Evolutionary conservation across 2,113 vertebrate genomes (phyloP).

Genomic region (Scophthalmus maximus): DNA sequence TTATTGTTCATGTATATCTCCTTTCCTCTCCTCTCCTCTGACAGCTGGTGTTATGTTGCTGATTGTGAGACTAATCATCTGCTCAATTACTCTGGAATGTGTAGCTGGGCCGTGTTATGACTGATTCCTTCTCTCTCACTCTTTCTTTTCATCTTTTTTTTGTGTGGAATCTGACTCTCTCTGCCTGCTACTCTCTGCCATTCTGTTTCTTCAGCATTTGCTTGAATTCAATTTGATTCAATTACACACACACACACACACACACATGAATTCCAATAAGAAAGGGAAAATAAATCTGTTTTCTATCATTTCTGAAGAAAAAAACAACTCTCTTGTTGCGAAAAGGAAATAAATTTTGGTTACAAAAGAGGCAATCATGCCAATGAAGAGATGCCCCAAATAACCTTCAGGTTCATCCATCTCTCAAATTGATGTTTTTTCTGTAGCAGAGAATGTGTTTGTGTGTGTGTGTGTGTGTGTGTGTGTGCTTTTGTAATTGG

Average conservation of each 20-base stretch:
- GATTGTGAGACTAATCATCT: constrained; percentile 86
- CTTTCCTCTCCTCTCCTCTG: constrained; percentile 48
- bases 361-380: constrained; percentile 66
- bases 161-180: constrained; percentile 11
- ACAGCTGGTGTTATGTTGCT: constrained; percentile 84
- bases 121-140: constrained; percentile 67
- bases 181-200: constrained; percentile 31
- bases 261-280: constrained; percentile 38
- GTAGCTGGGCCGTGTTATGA: constrained; percentile 81
- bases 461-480: constrained; percentile 11
- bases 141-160: constrained; percentile 49
- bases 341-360: constrained; percentile 28
- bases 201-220: not conserved
- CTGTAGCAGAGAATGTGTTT: constrained; percentile 23
- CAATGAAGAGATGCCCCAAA: constrained; percentile 44
- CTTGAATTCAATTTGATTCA: not conserved
- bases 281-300: constrained; percentile 44
- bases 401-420: constrained; percentile 35
- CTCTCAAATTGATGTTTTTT: constrained; percentile 46
- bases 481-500: not conserved
- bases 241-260: no score
- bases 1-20: constrained; percentile 21
- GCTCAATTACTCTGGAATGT: constrained; percentile 89
- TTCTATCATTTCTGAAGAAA: constrained; percentile 37
- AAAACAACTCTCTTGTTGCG: constrained; percentile 39